Conservation (phyloP, 2,797 vertebrate species). For the Crossoptilon crossoptilon region DNA sequence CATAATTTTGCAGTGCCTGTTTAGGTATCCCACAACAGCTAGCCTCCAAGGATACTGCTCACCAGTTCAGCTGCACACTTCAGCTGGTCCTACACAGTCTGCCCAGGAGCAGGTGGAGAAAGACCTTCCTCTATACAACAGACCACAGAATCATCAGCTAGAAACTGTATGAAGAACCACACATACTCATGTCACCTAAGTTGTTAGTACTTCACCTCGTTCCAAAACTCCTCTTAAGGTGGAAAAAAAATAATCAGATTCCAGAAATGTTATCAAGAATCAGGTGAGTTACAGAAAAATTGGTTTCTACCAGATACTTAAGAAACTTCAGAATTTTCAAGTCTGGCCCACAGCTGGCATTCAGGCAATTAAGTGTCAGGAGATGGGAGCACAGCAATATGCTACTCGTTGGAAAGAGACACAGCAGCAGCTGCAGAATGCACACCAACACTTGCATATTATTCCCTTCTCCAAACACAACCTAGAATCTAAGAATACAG, state of each 20-base stretch:
- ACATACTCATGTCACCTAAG: not conserved
- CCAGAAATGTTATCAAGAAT: not conserved
- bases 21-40: slow-evolving; percentile 48
- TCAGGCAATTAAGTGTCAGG: not conserved
- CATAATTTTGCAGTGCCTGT: slow-evolving; percentile 53
- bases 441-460: not conserved
- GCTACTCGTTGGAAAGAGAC: not conserved
- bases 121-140: not conserved
- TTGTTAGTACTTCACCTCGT: not conserved
- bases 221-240: not conserved
- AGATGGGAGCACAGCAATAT: not conserved
- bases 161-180: not conserved
- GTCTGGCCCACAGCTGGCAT: not conserved
- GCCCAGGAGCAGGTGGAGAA: slow-evolving; percentile 21
- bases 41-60: not conserved
- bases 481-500: not conserved
- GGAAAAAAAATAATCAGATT: not conserved
- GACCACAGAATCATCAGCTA: not conserved
- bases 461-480: not conserved
- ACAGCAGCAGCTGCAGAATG: not conserved
- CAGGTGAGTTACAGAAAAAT: not conserved
- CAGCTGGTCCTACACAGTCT: slow-evolving; percentile 49
- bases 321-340: not conserved
- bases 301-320: not conserved
- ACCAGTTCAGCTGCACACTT: not conserved